A percentile compares a stretch with the other conserved stretches of the same genome.
Conservation (phyloP, 2,113 vertebrate species). For the Cyanocitta stelleri region DNA sequence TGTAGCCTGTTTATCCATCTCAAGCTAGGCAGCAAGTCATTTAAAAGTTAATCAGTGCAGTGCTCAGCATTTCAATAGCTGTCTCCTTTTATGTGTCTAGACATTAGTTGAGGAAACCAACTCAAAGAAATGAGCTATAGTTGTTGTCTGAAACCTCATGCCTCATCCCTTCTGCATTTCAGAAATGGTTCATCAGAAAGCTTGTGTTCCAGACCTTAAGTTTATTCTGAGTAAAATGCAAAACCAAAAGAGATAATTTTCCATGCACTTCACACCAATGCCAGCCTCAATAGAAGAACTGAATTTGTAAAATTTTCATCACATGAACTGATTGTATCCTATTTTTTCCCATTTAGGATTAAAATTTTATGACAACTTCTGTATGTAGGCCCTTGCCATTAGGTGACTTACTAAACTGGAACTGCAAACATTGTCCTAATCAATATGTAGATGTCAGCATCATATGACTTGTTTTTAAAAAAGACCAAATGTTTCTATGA, state of each 20-base stretch:
- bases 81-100: constrained; percentile 38
- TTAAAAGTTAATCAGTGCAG: constrained; percentile 62
- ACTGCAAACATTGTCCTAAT: neutral
- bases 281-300: neutral
- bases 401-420: neutral
- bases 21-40: constrained; percentile 51
- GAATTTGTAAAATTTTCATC: neutral
- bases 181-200: constrained; percentile 5
- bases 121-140: constrained; percentile 24
- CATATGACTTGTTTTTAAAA: neutral
- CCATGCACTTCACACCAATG: neutral
- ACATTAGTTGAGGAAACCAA: constrained; percentile 1
- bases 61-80: constrained; percentile 61
- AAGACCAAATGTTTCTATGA: neutral
- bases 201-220: neutral
- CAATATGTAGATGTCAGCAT: neutral
- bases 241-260: neutral
- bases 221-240: constrained; percentile 7
- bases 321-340: neutral
- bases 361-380: neutral
- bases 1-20: constrained; percentile 35
- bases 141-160: constrained; percentile 3
- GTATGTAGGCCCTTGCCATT: neutral
- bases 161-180: neutral
- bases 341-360: neutral